These are phyloP conservation scores for Erynnis tages DNA, from an alignment of 2,888 invertebrate species.

Conservation along the genomic window DNA sequence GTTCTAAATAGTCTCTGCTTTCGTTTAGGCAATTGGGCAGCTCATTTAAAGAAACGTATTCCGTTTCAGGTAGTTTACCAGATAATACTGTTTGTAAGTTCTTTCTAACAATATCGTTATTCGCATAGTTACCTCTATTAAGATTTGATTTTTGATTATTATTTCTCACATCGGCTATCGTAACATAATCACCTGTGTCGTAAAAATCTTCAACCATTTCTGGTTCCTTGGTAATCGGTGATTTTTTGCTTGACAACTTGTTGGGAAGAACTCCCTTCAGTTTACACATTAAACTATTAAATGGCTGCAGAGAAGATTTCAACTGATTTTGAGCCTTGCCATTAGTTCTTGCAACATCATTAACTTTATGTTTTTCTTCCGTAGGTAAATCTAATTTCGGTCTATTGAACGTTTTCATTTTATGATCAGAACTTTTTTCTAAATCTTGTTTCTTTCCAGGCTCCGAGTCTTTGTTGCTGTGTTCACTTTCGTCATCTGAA, in stretches of 20 bases:
- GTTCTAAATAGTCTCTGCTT: constrained; percentile 69
- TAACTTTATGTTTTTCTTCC: constrained; percentile 52
- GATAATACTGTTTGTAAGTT: constrained; percentile 82
- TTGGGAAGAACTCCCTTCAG: constrained; percentile 84
- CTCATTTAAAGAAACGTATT: constrained; percentile 91
- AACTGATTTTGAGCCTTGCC: constrained; percentile 53
- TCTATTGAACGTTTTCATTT: constrained; percentile 54
- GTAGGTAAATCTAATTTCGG: constrained; percentile 67
- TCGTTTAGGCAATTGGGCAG: constrained; percentile 81
- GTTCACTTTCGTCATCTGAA: constrained; percentile 91
- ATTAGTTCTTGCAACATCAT: constrained; percentile 36
- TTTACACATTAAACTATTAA: constrained; percentile 88
- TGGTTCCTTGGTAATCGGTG: constrained; percentile 69
- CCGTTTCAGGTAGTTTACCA: constrained; percentile 84
- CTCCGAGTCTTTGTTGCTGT: constrained; percentile 56
- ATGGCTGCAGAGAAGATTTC: constrained; percentile 77
- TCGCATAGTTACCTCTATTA: constrained; percentile 79
- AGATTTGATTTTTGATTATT: constrained; percentile 84
- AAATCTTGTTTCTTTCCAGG: constrained; percentile 43
- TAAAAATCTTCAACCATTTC: constrained; percentile 71
- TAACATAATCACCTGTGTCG: constrained; percentile 90
- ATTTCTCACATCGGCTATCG: constrained; percentile 90
- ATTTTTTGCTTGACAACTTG: constrained; percentile 74
- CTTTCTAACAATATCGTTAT: constrained; percentile 85
- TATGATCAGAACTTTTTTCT: constrained; percentile 37